These are phyloP conservation scores for Tautogolabrus adspersus DNA, from an alignment of 2,113 vertebrate species.

Conservation along the genomic window DNA sequence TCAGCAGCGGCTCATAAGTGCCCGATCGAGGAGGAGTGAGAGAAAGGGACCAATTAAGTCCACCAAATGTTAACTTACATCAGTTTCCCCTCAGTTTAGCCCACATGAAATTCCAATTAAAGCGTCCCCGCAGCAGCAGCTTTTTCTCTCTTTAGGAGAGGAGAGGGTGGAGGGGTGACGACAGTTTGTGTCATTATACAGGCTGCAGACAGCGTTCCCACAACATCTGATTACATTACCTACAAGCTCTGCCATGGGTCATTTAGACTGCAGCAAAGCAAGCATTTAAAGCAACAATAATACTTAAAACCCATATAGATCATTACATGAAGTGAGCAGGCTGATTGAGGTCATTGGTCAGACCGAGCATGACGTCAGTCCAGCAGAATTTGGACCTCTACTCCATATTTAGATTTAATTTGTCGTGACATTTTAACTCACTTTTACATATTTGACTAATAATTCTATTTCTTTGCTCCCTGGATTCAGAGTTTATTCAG, in stretches of 20 bases:
- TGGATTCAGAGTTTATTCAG: too few relatives aligned
- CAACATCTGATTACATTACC: conserved; percentile 43
- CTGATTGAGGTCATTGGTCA: too few relatives aligned
- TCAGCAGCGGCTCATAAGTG: conserved; percentile 89
- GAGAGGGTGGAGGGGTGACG: conserved; percentile 83
- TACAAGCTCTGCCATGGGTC: background rate
- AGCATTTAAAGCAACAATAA: too few relatives aligned
- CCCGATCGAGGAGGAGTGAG: conserved; percentile 81
- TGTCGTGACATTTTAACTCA: too few relatives aligned
- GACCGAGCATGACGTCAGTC: too few relatives aligned
- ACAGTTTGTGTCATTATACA: conserved; percentile 89
- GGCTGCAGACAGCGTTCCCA: conserved; percentile 57
- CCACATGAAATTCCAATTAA: conserved; percentile 99
- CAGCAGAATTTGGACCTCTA: too few relatives aligned
- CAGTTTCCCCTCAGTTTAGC: conserved; percentile 95
- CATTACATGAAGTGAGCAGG: too few relatives aligned
- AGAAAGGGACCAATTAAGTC: conserved; percentile 99
- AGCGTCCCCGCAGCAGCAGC: conserved; percentile 89
- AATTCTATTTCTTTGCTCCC: too few relatives aligned
- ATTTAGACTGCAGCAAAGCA: conserved; percentile 9
- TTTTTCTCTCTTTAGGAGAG: conserved; percentile 66
- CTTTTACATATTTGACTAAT: too few relatives aligned
- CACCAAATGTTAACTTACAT: conserved; percentile 99
- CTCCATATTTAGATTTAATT: too few relatives aligned
- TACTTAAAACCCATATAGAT: too few relatives aligned